phyloP scores from a whole-genome alignment of 2,113 vertebrate genomes.

The Zosterops borbonicus region DNA sequence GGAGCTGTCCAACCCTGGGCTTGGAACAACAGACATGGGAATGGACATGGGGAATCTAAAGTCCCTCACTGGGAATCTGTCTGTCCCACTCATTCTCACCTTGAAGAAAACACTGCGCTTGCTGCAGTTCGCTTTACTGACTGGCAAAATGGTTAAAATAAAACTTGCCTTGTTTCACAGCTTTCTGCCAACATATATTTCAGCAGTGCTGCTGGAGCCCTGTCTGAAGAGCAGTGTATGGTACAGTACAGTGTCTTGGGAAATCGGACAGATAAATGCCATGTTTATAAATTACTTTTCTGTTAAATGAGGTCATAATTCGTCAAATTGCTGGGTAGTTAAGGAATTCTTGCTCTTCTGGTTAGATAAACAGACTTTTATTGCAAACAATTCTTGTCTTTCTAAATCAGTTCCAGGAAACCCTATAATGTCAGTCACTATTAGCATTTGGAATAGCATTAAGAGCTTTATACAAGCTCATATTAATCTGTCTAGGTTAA shows the following conservation, averaged over 20 bases:
- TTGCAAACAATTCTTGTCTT: slow-evolving; percentile 24
- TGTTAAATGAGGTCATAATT: slow-evolving; percentile 27
- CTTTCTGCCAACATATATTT: neutral
- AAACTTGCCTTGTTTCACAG: neutral
- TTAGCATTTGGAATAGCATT: slow-evolving; percentile 51
- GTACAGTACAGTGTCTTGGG: neutral
- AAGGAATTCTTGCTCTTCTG: slow-evolving; percentile 24
- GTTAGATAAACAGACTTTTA: slow-evolving; percentile 33
- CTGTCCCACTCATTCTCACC: neutral
- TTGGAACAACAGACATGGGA: neutral
- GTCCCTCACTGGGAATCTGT: neutral
- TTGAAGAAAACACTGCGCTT: neutral
- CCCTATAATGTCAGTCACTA: slow-evolving; percentile 41
- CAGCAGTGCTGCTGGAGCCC: neutral
- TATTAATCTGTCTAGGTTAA: slow-evolving; percentile 52
- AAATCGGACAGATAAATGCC: neutral
- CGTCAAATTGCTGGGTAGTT: slow-evolving; percentile 1
- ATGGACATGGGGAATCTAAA: neutral
- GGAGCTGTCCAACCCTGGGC: neutral
- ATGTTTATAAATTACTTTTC: neutral
- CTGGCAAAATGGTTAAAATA: neutral
- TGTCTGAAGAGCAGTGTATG: neutral
- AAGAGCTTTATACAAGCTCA: slow-evolving; percentile 55
- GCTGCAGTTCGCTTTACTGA: neutral
- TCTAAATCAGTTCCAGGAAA: slow-evolving; percentile 56